Conservation (phyloP, 2,113 vertebrate genomes). For the Ardeotis arabs region DNA sequence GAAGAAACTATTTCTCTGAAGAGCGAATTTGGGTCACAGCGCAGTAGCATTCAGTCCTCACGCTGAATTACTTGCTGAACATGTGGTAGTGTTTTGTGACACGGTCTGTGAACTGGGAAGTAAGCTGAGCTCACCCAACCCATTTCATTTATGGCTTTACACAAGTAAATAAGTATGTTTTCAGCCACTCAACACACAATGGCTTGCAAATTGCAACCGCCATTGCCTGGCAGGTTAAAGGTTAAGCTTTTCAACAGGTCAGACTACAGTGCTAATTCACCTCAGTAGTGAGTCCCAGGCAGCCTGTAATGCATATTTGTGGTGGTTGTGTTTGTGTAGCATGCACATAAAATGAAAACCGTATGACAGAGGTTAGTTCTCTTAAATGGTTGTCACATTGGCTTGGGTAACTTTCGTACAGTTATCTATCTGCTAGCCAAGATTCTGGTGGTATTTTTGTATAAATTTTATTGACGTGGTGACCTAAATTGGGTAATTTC, state of each 20-base stretch:
- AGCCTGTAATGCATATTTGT: slow-evolving; percentile 60
- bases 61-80: slow-evolving; percentile 14
- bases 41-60: background rate
- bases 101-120: slow-evolving; percentile 44
- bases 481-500: slow-evolving; percentile 59
- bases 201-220: slow-evolving; percentile 67
- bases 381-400: slow-evolving; percentile 61
- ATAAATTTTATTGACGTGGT: slow-evolving; percentile 58
- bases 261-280: slow-evolving; percentile 66
- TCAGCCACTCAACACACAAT: slow-evolving; percentile 53
- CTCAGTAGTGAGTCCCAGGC: slow-evolving; percentile 60
- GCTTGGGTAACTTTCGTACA: slow-evolving; percentile 26
- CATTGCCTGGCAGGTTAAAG: slow-evolving; percentile 63
- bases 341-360: slow-evolving; percentile 65
- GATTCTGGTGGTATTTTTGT: slow-evolving; percentile 31
- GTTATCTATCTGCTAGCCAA: slow-evolving; percentile 53
- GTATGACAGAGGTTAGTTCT: slow-evolving; percentile 69
- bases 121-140: slow-evolving; percentile 52
- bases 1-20: slow-evolving; percentile 7
- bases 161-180: slow-evolving; percentile 66
- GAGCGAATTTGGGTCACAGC: slow-evolving; percentile 33
- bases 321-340: slow-evolving; percentile 51
- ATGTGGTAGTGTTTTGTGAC: slow-evolving; percentile 60
- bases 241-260: slow-evolving; percentile 69
- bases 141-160: slow-evolving; percentile 62